Base-by-base conservation (phyloP, 2,797 vertebrate species). In the Sebastes itinus region DNA sequence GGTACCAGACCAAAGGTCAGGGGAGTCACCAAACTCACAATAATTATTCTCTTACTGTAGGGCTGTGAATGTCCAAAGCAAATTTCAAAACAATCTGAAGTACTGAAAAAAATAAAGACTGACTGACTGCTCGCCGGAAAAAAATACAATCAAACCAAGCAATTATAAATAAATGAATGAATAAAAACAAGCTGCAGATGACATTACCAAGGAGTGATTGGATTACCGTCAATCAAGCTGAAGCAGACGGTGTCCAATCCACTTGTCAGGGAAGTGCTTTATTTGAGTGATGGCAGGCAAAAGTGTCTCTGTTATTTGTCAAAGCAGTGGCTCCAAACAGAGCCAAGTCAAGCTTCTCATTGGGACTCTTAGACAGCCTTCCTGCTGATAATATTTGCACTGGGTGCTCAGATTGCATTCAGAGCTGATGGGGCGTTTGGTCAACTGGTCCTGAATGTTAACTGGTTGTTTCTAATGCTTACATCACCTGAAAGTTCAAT, bases 281-380 rank as follows among this genome's bases (percentile, higher is more conserved):
- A 56, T 66, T 60, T 79, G 55, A 75, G 28, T 74, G 70, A 78
- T 65, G 32, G 64, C n/a, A 63, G 49, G 9, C 35, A 68, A 72
- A 64, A 62, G 30, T 60, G 58, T 28, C 30, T 55, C 63, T 69
- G 71, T 71, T 73, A 66, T 80, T 70, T 81, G 59, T 82, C 30
- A 82, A 61, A 80, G 83, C 73, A 46, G 30, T 69, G 42, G 58
- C 20, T 67, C 35, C 54, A 83, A 60, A 84, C 78, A 84, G 54
- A 81, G 56, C 20, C 13, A 14, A 42, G 13, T 2, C 38, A 75
- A 54, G 14, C 33, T 54, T 64, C 61, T 75, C 61, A 74, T 75
- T 80, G 74, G n/a, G 66, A 38, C 54, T 72, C 27, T 62, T 7
- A 58, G 30, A 72, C 25, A 70, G 72, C 64, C 64, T 70, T 25